Evolutionary conservation across 2,113 vertebrate genomes (phyloP).

Genomic region (Oreochromis spilurus): DNA sequence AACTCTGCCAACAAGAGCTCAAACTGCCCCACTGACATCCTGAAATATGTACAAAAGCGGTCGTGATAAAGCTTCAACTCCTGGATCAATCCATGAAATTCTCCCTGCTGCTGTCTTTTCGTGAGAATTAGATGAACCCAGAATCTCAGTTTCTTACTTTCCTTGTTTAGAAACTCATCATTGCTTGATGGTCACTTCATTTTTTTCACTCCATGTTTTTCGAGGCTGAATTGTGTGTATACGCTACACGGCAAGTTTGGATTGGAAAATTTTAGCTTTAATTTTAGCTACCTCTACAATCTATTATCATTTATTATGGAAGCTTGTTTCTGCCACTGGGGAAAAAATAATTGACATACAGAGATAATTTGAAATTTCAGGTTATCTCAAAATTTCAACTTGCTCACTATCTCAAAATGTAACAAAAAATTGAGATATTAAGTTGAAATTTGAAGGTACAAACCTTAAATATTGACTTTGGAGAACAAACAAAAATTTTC

Average conservation of each 20-base stretch:
- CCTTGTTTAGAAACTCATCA: background rate
- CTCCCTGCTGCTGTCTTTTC: background rate
- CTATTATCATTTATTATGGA: background rate
- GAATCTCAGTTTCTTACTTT: background rate
- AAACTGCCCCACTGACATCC: background rate
- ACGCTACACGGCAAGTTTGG: background rate
- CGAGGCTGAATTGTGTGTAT: background rate
- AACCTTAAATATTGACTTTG: background rate
- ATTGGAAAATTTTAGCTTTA: background rate
- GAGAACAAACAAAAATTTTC: background rate
- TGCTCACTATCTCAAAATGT: background rate
- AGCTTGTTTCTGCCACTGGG: background rate
- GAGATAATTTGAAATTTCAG: background rate
- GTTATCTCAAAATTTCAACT: background rate
- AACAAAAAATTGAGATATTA: background rate
- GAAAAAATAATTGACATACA: background rate
- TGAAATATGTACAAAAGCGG: background rate
- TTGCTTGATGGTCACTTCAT: background rate
- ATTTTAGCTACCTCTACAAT: background rate
- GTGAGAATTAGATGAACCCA: background rate
- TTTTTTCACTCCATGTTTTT: background rate
- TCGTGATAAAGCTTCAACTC: background rate
- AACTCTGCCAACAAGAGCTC: background rate
- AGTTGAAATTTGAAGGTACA: background rate
- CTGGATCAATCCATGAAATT: background rate